A percentile compares a stretch with the other conserved stretches of the same genome.
These are phyloP conservation scores for Tiphia femorata DNA, from an alignment of 2,888 invertebrate species.

Conservation along the genomic window DNA sequence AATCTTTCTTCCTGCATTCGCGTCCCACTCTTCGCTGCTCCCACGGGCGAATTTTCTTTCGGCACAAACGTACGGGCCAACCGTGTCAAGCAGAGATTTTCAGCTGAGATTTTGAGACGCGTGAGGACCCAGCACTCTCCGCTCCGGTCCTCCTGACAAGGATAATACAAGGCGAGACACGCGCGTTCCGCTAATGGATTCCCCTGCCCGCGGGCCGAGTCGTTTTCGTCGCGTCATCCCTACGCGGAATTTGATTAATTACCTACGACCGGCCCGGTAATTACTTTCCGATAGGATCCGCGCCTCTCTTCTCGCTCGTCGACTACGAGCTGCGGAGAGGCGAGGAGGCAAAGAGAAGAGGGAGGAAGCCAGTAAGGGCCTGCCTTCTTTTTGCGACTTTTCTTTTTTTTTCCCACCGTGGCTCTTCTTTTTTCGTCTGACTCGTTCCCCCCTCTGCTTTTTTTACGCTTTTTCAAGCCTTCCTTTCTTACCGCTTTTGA, in stretches of 20 bases:
- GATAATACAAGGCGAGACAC: constrained; percentile 51
- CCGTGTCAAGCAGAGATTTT: neutral
- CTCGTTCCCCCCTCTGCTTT: no score
- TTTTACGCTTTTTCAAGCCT: no score
- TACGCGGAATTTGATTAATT: constrained; percentile 62
- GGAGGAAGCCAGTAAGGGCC: no score
- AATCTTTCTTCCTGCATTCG: no score
- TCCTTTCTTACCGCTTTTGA: no score
- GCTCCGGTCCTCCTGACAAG: no score
- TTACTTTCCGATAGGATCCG: constrained; percentile 60
- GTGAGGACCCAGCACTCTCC: no score
- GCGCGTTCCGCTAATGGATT: constrained; percentile 60
- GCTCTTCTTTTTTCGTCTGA: constrained; percentile 21
- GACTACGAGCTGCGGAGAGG: no score
- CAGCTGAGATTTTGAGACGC: no score
- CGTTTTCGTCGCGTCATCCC: constrained; percentile 62
- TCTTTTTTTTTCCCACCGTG: constrained; percentile 5
- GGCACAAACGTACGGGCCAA: neutral
- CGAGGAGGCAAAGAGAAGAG: no score
- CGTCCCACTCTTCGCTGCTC: no score
- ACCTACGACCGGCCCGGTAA: constrained; percentile 53
- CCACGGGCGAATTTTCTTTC: no score
- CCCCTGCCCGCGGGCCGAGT: constrained; percentile 51
- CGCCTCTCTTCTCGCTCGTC: constrained; percentile 35
- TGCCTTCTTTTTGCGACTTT: constrained; percentile 31